phyloP scores from a whole-genome alignment of 2,888 invertebrate species.

The Flexamia atlantica region DNA sequence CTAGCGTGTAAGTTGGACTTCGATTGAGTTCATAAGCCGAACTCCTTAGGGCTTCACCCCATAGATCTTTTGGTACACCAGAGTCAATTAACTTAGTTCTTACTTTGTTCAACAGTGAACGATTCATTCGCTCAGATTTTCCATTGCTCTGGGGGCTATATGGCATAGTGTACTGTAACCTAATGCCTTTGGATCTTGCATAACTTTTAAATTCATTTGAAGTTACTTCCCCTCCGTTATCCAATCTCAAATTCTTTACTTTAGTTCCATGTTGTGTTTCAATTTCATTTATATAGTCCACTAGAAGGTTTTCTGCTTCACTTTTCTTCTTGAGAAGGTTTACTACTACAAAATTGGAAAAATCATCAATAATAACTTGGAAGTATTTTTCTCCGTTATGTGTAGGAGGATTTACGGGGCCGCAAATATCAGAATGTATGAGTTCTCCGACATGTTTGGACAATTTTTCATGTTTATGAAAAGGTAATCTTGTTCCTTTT shows the following conservation, averaged over 20 bases:
- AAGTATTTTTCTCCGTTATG: conserved; percentile 68
- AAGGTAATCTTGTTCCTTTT: conserved; percentile 40
- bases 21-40: conserved; percentile 68
- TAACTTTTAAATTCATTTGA: conserved; percentile 68
- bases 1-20: conserved; percentile 64
- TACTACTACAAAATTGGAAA: conserved; percentile 68
- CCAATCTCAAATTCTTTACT: conserved; percentile 69
- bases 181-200: conserved; percentile 69
- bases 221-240: conserved; percentile 70
- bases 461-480: conserved; percentile 32
- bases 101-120: conserved; percentile 70
- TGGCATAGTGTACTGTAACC: conserved; percentile 68
- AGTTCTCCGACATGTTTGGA: conserved; percentile 65
- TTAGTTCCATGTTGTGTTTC: conserved; percentile 69
- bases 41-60: conserved; percentile 69
- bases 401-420: conserved; percentile 67
- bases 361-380: conserved; percentile 71
- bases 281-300: conserved; percentile 68
- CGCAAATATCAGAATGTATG: conserved; percentile 69
- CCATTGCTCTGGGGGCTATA: conserved; percentile 71
- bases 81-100: conserved; percentile 69
- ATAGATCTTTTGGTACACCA: conserved; percentile 67
- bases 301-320: conserved; percentile 70
- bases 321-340: conserved; percentile 69
- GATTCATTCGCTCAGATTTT: conserved; percentile 69